These are phyloP conservation scores for Pteronura brasiliensis DNA, from an alignment of 2,113 vertebrate genomes.

Conservation along the genomic window DNA sequence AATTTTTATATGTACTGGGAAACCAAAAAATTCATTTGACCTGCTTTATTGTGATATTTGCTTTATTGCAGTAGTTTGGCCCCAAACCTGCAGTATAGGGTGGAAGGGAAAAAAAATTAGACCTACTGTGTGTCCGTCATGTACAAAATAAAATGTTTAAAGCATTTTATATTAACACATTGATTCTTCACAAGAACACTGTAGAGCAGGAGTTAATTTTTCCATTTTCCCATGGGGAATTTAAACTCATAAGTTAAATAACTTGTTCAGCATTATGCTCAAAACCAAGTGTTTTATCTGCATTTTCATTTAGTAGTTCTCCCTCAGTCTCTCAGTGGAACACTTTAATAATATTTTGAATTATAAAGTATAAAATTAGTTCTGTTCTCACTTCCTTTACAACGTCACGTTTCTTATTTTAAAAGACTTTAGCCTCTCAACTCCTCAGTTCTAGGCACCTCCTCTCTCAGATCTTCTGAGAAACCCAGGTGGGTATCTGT, in stretches of 20 bases:
- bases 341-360: neutral
- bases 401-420: neutral
- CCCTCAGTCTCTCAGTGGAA: neutral
- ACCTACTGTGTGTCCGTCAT: neutral
- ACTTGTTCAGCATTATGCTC: neutral
- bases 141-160: neutral
- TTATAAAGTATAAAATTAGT: neutral
- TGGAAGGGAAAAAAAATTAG: neutral
- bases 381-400: neutral
- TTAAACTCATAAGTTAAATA: neutral
- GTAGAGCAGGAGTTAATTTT: neutral
- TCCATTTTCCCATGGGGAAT: neutral
- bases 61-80: neutral
- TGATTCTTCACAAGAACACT: neutral
- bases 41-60: neutral
- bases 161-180: neutral
- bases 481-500: neutral
- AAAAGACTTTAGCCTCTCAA: neutral
- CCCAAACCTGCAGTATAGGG: neutral
- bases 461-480: neutral
- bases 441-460: neutral
- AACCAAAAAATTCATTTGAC: neutral
- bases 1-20: neutral
- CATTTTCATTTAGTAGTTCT: neutral
- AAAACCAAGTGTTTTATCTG: neutral